Percentiles rank a stretch among this genome's conserved stretches.
Conservation (phyloP, 2,113 vertebrate genomes). For the Tychaedon coryphoeus region DNA sequence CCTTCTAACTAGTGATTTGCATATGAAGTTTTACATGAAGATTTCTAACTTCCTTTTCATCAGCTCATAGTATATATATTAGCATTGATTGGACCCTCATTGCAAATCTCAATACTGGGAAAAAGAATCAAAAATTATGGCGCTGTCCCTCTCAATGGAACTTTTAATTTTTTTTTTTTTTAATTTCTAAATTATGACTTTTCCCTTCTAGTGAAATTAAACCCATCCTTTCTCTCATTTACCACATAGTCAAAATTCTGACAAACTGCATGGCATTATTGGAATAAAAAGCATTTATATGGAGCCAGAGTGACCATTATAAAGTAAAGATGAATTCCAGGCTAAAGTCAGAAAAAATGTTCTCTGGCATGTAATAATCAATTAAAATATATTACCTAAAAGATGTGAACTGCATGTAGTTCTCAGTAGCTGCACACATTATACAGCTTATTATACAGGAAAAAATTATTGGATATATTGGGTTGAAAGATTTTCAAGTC, state of each 20-base stretch:
- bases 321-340: neutral
- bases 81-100: conserved; percentile 11
- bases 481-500: neutral
- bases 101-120: neutral
- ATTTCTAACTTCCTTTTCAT: conserved; percentile 19
- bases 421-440: neutral
- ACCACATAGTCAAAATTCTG: neutral
- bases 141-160: neutral
- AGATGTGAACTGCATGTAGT: neutral
- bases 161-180: neutral
- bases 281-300: neutral
- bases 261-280: neutral
- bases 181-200: neutral
- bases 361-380: neutral
- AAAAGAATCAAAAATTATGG: conserved; percentile 10
- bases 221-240: neutral
- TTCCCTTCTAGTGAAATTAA: neutral
- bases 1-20: conserved; percentile 18
- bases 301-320: neutral
- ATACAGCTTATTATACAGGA: neutral
- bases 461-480: neutral
- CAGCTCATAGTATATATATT: neutral
- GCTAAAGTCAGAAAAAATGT: neutral
- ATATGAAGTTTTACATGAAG: neutral
- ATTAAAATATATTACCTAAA: neutral